phyloP scores from a whole-genome alignment of 2,797 vertebrate species.

The Pipistrellus kuhlii region DNA sequence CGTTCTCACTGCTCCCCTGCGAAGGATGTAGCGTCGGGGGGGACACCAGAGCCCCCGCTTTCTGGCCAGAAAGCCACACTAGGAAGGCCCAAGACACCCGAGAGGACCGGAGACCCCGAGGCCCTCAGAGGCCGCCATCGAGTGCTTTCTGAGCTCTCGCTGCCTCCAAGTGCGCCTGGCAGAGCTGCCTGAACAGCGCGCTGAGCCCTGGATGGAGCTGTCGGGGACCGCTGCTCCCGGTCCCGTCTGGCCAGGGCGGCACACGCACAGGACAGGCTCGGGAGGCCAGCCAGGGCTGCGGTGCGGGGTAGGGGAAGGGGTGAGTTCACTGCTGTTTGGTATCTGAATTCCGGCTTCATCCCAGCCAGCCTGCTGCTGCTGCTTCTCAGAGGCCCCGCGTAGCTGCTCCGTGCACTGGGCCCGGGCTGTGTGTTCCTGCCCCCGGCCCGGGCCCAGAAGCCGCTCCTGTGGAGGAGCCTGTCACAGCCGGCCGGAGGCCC shows the following conservation, averaged over 20 bases:
- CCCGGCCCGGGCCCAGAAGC: rapidly evolving
- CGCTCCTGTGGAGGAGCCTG: rapidly evolving
- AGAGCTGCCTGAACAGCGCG: background rate
- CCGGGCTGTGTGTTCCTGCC: rapidly evolving
- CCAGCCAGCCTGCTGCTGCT: background rate
- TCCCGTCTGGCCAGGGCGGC: background rate
- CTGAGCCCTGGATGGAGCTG: background rate
- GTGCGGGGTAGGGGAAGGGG: no score
- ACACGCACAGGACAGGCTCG: background rate
- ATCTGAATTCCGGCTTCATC: background rate
- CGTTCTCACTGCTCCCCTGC: background rate
- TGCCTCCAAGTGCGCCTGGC: background rate
- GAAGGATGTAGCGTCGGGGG: background rate
- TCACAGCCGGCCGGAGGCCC: background rate
- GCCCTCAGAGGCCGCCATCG: background rate
- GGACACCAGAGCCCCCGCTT: background rate
- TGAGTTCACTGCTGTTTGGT: background rate
- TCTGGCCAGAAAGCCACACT: background rate
- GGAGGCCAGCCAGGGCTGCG: background rate
- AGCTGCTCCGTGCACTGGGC: background rate
- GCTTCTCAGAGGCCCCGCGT: rapidly evolving
- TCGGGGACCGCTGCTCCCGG: background rate
- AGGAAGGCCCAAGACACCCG: no score
- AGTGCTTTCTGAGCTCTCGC: background rate
- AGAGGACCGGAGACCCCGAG: background rate